These are phyloP conservation scores for Nebria brevicollis DNA, from an alignment of 2,888 invertebrate genomes.

Conservation along the genomic window DNA sequence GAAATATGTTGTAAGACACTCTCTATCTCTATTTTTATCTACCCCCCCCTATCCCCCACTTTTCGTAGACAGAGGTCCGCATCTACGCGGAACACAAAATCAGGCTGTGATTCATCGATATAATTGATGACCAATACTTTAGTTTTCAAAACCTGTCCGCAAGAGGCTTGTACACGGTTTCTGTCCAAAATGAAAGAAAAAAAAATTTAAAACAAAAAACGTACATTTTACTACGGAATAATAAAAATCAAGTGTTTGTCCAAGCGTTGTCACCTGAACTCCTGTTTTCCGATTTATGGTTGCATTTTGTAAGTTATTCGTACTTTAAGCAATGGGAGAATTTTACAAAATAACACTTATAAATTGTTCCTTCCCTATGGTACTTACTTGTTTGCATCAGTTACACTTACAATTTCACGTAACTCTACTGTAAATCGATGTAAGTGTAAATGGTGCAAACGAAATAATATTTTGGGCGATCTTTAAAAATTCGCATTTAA, in stretches of 20 bases:
- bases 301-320: not conserved
- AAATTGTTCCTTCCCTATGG: not conserved
- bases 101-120: slow-evolving; percentile 67
- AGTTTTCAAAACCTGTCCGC: slow-evolving; percentile 60
- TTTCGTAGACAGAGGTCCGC: slow-evolving; percentile 42
- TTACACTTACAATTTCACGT: not conserved
- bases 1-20: not conserved
- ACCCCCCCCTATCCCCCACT: slow-evolving; percentile 13
- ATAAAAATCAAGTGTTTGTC: slow-evolving; percentile 23
- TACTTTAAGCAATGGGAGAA: not conserved
- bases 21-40: slow-evolving; percentile 11
- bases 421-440: not conserved
- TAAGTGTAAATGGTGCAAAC: not conserved
- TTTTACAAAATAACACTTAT: not conserved
- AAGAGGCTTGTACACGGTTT: slow-evolving; percentile 51
- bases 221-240: slow-evolving; percentile 4
- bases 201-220: slow-evolving; percentile 7
- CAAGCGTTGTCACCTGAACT: slow-evolving; percentile 23
- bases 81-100: slow-evolving; percentile 62
- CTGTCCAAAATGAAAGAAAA: slow-evolving; percentile 33
- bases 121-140: slow-evolving; percentile 63
- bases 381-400: not conserved
- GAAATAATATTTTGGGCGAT: not conserved
- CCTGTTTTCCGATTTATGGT: not conserved
- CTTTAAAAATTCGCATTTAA: not conserved